Evolutionary conservation across 2,888 invertebrate species (phyloP), one percentile per base, ranked within the genome.

Genomic region (Apotomis turbidana): DNA sequence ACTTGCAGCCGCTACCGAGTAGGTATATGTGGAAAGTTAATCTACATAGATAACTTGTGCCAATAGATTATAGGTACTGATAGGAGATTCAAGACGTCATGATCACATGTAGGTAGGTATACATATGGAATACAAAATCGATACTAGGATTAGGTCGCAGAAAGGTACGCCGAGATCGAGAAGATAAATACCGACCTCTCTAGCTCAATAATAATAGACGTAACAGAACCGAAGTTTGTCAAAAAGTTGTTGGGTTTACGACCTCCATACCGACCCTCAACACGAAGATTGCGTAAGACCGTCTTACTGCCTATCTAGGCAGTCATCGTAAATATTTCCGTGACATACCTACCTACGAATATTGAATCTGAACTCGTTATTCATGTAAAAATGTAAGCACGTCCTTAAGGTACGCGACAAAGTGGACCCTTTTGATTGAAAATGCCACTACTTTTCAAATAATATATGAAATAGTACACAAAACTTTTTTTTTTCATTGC

Each of bases 181-280:
- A 64, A 38, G 61, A 60, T 68, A 57, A 49, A 27, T 27, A 27
- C 27, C 27, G 27, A 27, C 57, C 27, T 46, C 15, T 54, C 12
- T 9, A 52, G 36, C 36, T 15, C 12, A 66, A 66, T 66, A 46
- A 54, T 46, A 15, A 6, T 41, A 5, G 6, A 51, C 13, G 62
- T 51, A 55, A 52, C 55, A 41, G 61, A n/a, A 41, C 15, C 13
- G 49, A 10, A 55, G 38, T 66, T 59, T 44, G 58, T 13, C 49
- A 55, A 6, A 9, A 46, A 67, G 67, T 71, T 71, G 60, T 66
- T 27, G 55, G n/a, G 66, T 71, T 55, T 60, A 64, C 27, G 49
- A 44, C 13, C 15, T 63, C 8, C 52, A 52, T 58, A 41, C 63
- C 49, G 63, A 46, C 54, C 59, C 59, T 59, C 44, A 52, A 27